phyloP scores from a whole-genome alignment of 2,888 invertebrate genomes.

The Thysanoteuthis rhombus region DNA sequence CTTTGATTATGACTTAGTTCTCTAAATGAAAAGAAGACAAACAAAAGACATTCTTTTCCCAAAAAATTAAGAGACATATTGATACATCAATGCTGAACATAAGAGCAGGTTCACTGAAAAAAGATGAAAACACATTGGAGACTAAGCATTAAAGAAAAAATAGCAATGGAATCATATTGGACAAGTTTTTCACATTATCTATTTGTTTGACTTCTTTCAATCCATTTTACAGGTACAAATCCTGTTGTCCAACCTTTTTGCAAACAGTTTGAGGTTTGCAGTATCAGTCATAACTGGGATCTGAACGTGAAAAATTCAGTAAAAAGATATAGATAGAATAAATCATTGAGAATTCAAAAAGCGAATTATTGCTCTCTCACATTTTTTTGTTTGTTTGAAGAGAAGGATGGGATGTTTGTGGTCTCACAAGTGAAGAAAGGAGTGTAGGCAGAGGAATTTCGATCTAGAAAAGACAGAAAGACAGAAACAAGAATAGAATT shows the following conservation, averaged over 20 bases:
- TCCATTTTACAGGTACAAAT: too few species aligned
- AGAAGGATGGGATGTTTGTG: neutral
- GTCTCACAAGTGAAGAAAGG: neutral
- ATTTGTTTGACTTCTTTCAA: too few species aligned
- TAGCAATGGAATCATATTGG: too few species aligned
- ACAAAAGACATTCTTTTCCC: neutral
- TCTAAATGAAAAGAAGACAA: neutral
- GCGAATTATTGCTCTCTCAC: neutral
- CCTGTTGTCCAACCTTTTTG: too few species aligned
- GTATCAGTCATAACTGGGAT: neutral
- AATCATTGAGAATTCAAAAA: neutral
- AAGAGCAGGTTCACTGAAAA: too few species aligned
- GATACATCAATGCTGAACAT: too few species aligned
- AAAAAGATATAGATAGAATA: neutral
- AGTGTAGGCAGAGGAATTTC: neutral
- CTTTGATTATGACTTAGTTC: neutral
- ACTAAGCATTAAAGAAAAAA: too few species aligned
- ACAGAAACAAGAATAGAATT: neutral
- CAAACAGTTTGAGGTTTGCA: neutral
- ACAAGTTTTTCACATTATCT: too few species aligned
- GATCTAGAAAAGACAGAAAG: neutral
- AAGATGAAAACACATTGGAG: too few species aligned
- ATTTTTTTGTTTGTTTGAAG: neutral
- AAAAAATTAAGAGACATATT: too few species aligned
- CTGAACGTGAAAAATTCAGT: too few species aligned